These are phyloP conservation scores for Seriola dumerili DNA, from an alignment of 2,113 vertebrate genomes.

Conservation along the genomic window DNA sequence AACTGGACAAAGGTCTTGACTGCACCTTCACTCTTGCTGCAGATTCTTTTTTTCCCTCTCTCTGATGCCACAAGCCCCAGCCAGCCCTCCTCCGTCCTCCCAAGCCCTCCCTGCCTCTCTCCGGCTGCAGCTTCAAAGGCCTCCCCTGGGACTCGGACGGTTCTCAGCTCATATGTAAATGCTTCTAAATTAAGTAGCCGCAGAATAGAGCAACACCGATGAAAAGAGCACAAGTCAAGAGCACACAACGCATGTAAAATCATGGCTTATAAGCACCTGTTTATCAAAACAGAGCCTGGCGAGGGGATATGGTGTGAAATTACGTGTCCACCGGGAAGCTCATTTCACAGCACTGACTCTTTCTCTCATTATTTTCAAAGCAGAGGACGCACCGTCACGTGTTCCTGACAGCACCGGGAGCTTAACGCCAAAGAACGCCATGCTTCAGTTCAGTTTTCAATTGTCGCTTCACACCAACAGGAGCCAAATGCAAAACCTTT, in stretches of 20 bases:
- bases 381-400: constrained; percentile 12
- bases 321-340: constrained; percentile 13
- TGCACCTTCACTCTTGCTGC: constrained; percentile 2
- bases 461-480: background rate
- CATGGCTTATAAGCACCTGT: constrained; percentile 47
- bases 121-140: constrained; percentile 60
- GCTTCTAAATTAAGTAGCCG: constrained; percentile 41
- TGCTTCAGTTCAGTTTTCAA: constrained; percentile 17
- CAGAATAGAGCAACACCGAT: constrained; percentile 33
- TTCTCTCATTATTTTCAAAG: constrained; percentile 39
- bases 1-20: background rate
- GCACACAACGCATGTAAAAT: constrained; percentile 18
- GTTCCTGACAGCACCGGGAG: constrained; percentile 24
- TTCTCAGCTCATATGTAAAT: constrained; percentile 62
- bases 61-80: constrained; percentile 3
- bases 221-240: constrained; percentile 55
- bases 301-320: background rate
- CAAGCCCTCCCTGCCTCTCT: background rate
- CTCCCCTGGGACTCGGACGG: constrained; percentile 46
- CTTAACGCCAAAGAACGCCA: constrained; percentile 13
- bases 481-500: background rate
- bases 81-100: background rate
- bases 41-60: background rate
- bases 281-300: constrained; percentile 26
- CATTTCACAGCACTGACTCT: background rate